Percentiles rank a stretch among this genome's conserved stretches.
These are phyloP conservation scores for Hydrotaea cyrtoneurina DNA, from an alignment of 2,888 invertebrate genomes.

Conservation along the genomic window DNA sequence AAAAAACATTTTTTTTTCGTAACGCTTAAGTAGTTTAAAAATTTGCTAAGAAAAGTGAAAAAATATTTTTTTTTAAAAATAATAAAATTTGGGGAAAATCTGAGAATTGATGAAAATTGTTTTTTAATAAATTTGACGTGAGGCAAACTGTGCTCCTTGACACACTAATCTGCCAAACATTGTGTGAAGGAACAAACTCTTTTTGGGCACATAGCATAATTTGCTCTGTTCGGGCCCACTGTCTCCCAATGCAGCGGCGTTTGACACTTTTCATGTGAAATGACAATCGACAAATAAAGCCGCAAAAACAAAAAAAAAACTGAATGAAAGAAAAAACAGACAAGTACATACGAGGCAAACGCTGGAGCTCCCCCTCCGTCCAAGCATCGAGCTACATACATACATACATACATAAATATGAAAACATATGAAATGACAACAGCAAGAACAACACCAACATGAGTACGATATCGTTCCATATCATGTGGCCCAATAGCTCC, in stretches of 20 bases:
- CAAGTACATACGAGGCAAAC: slow-evolving; percentile 52
- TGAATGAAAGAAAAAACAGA: slow-evolving; percentile 39
- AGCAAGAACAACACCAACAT: slow-evolving; percentile 2
- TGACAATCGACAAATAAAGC: slow-evolving; percentile 71
- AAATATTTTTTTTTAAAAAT: too few relatives aligned
- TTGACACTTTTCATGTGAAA: slow-evolving; percentile 69
- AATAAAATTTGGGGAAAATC: too few relatives aligned
- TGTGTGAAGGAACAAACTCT: too few relatives aligned
- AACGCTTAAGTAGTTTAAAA: too few relatives aligned
- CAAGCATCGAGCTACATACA: not conserved
- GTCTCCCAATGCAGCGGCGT: slow-evolving; percentile 50
- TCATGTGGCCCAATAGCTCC: slow-evolving; percentile 31
- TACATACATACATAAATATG: too few relatives aligned
- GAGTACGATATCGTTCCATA: slow-evolving; percentile 26
- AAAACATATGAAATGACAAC: slow-evolving; percentile 15
- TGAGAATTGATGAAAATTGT: too few relatives aligned
- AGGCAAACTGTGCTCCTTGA: too few relatives aligned
- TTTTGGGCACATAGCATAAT: too few relatives aligned
- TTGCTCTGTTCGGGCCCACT: not conserved
- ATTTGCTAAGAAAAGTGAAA: too few relatives aligned
- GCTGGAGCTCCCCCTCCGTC: slow-evolving; percentile 17
- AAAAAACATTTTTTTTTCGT: too few relatives aligned
- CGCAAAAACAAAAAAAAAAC: slow-evolving; percentile 56
- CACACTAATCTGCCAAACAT: too few relatives aligned
- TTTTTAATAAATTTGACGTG: too few relatives aligned